A percentile compares a stretch with the other conserved stretches of the same genome.
These are phyloP conservation scores for Synanceia verrucosa DNA, from an alignment of 2,797 vertebrate species.

Conservation along the genomic window DNA sequence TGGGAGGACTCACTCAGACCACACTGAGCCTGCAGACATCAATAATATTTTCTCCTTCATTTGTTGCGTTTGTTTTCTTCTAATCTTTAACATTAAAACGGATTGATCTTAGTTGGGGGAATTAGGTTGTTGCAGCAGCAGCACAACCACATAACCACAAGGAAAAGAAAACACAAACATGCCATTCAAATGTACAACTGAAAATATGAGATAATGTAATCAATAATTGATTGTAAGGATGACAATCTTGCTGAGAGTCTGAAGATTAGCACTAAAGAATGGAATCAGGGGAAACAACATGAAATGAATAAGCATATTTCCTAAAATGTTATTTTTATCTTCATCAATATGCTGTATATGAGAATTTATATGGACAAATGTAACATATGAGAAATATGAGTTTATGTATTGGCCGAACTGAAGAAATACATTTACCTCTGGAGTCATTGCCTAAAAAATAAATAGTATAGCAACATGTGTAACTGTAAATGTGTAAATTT, in stretches of 20 bases:
- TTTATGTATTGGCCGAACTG: neutral
- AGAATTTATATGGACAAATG: neutral
- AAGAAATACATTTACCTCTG: neutral
- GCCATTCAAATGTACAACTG: neutral
- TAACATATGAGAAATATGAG: neutral
- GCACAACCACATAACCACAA: too few relatives aligned
- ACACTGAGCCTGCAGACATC: slow-evolving; percentile 84
- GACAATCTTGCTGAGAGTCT: neutral
- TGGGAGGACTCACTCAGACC: slow-evolving; percentile 89
- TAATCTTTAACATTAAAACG: neutral
- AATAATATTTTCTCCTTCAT: too few relatives aligned
- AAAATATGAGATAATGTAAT: neutral
- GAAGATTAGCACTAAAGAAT: neutral
- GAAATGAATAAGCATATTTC: too few relatives aligned
- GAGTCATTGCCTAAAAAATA: neutral
- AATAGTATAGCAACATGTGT: neutral
- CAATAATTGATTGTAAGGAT: neutral
- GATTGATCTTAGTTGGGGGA: neutral
- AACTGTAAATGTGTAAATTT: neutral
- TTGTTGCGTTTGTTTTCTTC: too few relatives aligned
- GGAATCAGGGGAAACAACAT: neutral
- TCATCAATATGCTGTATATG: neutral
- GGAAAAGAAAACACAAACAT: neutral
- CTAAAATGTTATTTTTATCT: neutral
- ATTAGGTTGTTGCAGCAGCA: neutral